Percentiles rank a stretch among this genome's conserved stretches.
phyloP scores from a whole-genome alignment of 2,797 vertebrate species.

The Gymnopithys bicolor region DNA sequence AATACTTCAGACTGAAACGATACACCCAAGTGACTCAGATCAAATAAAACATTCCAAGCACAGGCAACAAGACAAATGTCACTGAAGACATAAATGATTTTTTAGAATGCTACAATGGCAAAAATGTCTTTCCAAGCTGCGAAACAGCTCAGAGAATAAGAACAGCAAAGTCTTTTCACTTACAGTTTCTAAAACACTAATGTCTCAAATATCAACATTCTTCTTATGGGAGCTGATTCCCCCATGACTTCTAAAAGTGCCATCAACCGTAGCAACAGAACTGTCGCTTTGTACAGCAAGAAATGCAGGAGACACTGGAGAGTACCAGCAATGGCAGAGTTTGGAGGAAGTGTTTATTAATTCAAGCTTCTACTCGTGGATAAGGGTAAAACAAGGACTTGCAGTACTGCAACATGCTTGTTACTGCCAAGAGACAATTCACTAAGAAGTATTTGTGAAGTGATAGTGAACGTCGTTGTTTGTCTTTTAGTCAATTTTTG shows the following conservation, averaged over 20 bases:
- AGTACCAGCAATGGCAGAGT: background rate
- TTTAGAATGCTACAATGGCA: background rate
- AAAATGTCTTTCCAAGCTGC: background rate
- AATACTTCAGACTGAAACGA: conserved; percentile 8
- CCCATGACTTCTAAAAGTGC: background rate
- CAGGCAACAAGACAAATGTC: background rate
- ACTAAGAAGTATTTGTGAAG: background rate
- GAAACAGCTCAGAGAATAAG: background rate
- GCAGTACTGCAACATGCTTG: background rate
- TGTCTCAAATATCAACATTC: background rate
- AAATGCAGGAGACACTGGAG: background rate
- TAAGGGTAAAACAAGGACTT: background rate
- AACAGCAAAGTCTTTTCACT: background rate
- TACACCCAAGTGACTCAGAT: background rate
- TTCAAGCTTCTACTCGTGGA: background rate
- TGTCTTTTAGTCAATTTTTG: background rate
- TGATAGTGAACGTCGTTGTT: background rate
- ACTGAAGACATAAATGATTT: background rate
- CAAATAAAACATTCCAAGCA: conserved; percentile 1
- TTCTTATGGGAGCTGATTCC: background rate
- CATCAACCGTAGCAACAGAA: background rate
- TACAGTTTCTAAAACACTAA: background rate
- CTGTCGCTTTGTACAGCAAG: background rate
- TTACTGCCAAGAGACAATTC: background rate
- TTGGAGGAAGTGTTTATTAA: background rate